Evolutionary conservation across 2,797 vertebrate genomes (phyloP).

Genomic region (Pseudomugil tenellus): DNA sequence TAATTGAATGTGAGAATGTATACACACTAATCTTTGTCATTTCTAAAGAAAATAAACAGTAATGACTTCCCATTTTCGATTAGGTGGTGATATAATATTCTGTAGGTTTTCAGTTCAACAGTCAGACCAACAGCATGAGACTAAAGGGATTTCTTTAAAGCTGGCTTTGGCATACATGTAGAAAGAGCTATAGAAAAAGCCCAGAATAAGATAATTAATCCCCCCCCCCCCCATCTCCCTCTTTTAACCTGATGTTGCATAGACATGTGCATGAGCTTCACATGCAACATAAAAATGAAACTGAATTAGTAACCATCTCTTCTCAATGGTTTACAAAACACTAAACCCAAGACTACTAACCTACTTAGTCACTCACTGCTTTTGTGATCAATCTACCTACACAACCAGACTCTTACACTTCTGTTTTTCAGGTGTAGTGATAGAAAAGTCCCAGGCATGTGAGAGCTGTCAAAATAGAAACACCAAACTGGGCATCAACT

Average conservation of each 20-base stretch:
- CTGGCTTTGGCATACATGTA: not conserved
- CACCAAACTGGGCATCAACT: not conserved
- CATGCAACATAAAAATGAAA: not conserved
- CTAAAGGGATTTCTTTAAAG: not conserved
- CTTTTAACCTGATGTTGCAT: not conserved
- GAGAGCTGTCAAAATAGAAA: not conserved
- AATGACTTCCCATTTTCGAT: not conserved
- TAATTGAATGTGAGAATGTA: not conserved
- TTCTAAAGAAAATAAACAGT: not conserved
- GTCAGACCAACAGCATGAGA: not conserved
- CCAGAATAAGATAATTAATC: not conserved
- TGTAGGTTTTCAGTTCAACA: not conserved
- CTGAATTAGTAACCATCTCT: not conserved
- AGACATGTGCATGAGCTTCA: not conserved
- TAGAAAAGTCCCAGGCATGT: not conserved
- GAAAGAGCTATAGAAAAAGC: not conserved
- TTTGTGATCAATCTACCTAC: not conserved
- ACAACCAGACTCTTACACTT: not conserved
- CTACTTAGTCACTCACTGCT: not conserved
- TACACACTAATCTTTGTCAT: not conserved
- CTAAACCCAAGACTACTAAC: not conserved
- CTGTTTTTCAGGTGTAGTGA: not conserved
- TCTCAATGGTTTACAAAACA: not conserved
- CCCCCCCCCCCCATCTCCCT: not conserved
- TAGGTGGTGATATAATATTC: not conserved